Conservation (phyloP, 2,113 vertebrate genomes). For the Maccullochella peelii region DNA sequence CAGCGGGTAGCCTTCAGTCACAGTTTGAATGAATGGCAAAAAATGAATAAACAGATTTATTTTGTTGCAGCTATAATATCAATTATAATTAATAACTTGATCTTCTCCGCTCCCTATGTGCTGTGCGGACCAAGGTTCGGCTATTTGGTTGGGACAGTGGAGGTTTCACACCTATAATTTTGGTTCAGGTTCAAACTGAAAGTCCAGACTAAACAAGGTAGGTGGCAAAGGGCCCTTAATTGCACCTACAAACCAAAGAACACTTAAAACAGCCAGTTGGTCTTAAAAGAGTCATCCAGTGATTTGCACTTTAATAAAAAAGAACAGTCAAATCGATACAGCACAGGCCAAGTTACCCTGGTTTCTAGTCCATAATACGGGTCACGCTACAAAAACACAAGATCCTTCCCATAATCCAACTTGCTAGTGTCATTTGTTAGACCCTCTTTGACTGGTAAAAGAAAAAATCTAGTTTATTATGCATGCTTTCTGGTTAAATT, state of each 20-base stretch:
- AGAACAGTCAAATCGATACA: neutral
- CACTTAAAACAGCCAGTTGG: neutral
- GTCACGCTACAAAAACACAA: neutral
- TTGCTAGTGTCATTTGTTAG: neutral
- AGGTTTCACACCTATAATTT: too few species aligned
- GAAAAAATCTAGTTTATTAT: neutral
- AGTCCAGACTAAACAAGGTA: too few species aligned
- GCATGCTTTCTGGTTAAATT: neutral
- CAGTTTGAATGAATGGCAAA: too few species aligned
- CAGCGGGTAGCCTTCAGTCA: too few species aligned
- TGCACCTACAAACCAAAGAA: conserved; percentile 7
- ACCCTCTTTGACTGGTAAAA: neutral
- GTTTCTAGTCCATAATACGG: neutral
- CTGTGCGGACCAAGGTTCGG: too few species aligned
- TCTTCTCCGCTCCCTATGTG: too few species aligned
- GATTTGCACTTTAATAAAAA: neutral
- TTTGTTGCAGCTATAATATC: too few species aligned
- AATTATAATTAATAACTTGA: too few species aligned
- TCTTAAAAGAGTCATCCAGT: neutral
- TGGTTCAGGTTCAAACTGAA: too few species aligned
- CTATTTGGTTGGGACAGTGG: too few species aligned
- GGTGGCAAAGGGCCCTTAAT: neutral
- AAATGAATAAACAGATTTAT: too few species aligned
- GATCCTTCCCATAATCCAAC: neutral
- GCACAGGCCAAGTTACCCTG: neutral